A percentile compares a stretch with the other conserved stretches of the same genome.
These are phyloP conservation scores for Zoanthus solanderi DNA, from an alignment of 92 coral and sea anemone species.

Conservation along the genomic window DNA sequence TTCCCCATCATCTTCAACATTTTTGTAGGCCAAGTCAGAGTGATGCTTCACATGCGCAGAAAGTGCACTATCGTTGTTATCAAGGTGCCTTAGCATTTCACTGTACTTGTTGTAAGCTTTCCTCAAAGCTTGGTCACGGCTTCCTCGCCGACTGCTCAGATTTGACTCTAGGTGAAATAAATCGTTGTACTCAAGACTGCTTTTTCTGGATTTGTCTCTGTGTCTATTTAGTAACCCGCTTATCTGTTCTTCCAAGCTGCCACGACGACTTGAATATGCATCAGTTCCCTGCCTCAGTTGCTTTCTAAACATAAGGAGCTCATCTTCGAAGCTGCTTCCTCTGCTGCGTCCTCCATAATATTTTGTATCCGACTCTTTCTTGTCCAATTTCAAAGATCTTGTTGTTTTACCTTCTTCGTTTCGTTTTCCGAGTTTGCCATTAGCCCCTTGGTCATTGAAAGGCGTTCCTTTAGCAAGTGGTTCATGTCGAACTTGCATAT, in stretches of 20 bases:
- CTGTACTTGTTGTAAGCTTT: conserved; percentile 21
- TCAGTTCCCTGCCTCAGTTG: not conserved
- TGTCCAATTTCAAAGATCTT: not conserved
- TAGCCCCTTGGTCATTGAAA: conserved; percentile 4
- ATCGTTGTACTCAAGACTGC: conserved; percentile 47
- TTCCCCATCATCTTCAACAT: not conserved
- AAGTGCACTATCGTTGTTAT: conserved; percentile 15
- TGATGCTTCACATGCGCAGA: conserved; percentile 26
- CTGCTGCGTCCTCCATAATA: conserved; percentile 17
- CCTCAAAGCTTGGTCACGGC: conserved; percentile 7
- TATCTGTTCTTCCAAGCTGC: conserved; percentile 39
- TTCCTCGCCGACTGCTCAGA: conserved; percentile 48
- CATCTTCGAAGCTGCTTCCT: conserved; percentile 53
- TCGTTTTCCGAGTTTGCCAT: conserved; percentile 11
- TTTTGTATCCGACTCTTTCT: conserved; percentile 10
- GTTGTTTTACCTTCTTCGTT: conserved; percentile 34
- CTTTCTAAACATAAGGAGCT: not conserved
- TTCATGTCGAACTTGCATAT: not conserved
- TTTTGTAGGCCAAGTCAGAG: conserved; percentile 9
- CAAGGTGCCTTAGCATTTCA: not conserved
- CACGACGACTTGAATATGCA: conserved; percentile 26
- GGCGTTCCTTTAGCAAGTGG: not conserved
- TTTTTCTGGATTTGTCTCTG: conserved; percentile 44
- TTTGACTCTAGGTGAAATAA: conserved; percentile 41
- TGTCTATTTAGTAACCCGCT: conserved; percentile 5